Evolutionary conservation across 2,888 invertebrate genomes (phyloP), one percentile per base, ranked within the genome.

Genomic region (Melanostoma mellinum): DNA sequence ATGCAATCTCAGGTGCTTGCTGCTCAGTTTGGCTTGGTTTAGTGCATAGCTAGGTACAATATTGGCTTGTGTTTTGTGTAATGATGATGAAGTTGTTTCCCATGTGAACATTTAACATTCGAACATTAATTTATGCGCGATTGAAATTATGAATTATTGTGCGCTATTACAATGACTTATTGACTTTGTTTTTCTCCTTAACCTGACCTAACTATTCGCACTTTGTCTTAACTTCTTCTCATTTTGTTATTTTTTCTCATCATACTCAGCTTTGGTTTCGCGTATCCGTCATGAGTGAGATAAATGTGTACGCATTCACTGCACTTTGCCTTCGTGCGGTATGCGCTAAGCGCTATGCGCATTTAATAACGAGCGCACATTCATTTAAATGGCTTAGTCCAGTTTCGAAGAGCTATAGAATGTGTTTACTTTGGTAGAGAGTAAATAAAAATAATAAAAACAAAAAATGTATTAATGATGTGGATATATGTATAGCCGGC

Each of bases 71-170:
- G 53, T 65, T 55, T 36, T 68, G 72, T 77, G 56, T 75, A 65
- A 80, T 69, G 82, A 78, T 82, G 78, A 84, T 84, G 71, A 84
- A 84, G 84, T 75, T 79, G 79, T 84, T 77, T 79, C 79, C 48
- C 65, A 78, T 79, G 84, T 84, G 84, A 71, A 75, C 74, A 71
- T 53, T 84, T 84, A 78, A 84, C 84, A 79, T 84, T 79, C 71
- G 67, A 74, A 75, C 84, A 84, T 84, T 84, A 84, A 84, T 84
- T 78, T 71, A 74, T 78, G 84, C 79, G 75, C 84, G 74, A 84
- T 84, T 75, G 74, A 84, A 75, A 75, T 50, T 75, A 74, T 84
- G 78, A 84, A 74, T 84, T 84, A 84, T 84, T 75, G 84, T 79
- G 48, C 48, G 55, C 60, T 69, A 79, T 84, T 79, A 75, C 74